phyloP scores from a whole-genome alignment of 2,113 vertebrate genomes.

The Talpa occidentalis region DNA sequence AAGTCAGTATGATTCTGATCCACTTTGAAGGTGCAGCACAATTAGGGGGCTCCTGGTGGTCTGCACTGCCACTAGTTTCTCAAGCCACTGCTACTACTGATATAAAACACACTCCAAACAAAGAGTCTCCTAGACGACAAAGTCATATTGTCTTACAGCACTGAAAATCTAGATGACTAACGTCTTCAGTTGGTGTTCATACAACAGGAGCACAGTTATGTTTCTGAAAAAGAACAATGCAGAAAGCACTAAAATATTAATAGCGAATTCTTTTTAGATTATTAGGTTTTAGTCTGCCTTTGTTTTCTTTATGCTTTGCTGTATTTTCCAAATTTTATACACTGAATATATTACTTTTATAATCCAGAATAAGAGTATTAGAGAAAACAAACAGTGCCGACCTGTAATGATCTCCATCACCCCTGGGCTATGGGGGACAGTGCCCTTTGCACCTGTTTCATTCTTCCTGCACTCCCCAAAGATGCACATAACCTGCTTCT shows the following conservation, averaged over 20 bases:
- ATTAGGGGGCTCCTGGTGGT: background rate
- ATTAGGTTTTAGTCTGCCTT: background rate
- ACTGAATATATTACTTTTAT: slow-evolving; percentile 1
- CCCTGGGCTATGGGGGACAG: background rate
- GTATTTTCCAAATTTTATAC: background rate
- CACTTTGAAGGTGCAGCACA: background rate
- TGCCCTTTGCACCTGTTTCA: background rate
- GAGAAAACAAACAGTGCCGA: background rate
- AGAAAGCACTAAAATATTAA: background rate
- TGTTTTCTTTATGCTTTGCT: slow-evolving; percentile 26
- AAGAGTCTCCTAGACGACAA: background rate
- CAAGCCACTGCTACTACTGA: background rate
- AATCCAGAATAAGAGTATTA: background rate
- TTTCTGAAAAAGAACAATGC: slow-evolving; percentile 4
- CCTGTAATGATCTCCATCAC: background rate
- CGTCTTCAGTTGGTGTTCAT: background rate
- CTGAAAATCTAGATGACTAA: background rate
- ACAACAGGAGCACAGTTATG: background rate
- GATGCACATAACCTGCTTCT: background rate
- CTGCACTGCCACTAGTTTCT: background rate
- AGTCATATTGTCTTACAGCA: background rate
- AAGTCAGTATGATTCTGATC: background rate
- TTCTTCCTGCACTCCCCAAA: background rate
- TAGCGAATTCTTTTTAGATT: background rate
- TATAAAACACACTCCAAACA: background rate